Conservation (phyloP, 2,888 invertebrate genomes). For the Ashinkailepas kermadecensis region DNA sequence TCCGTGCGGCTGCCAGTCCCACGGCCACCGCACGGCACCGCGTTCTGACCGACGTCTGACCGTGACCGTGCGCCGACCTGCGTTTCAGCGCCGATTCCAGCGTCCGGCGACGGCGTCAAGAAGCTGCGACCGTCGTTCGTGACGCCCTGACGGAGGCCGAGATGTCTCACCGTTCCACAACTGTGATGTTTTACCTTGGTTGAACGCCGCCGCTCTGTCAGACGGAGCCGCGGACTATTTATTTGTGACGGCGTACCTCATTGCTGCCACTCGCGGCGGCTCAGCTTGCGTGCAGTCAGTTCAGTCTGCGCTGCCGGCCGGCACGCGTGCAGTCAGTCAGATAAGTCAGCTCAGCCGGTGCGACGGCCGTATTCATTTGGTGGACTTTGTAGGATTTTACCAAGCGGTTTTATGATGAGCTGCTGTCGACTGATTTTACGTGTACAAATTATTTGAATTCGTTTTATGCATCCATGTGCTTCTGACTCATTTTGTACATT, state of each 20-base stretch:
- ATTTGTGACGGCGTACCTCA: slow-evolving; percentile 11
- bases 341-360: background rate
- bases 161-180: background rate
- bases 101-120: background rate
- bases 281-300: too few relatives aligned
- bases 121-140: slow-evolving; percentile 4
- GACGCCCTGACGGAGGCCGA: background rate
- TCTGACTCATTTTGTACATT: slow-evolving; percentile 23
- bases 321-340: background rate
- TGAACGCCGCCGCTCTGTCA: background rate
- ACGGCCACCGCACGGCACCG: background rate
- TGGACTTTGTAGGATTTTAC: slow-evolving; percentile 9
- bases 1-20: background rate
- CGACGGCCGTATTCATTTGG: background rate
- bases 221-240: background rate
- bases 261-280: background rate
- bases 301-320: background rate
- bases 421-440: slow-evolving; percentile 12
- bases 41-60: too few relatives aligned
- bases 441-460: slow-evolving; percentile 19
- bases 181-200: slow-evolving; percentile 22
- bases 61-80: too few relatives aligned
- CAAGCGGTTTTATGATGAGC: slow-evolving; percentile 1
- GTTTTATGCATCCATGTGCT: slow-evolving; percentile 23
- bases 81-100: background rate